Base-by-base conservation (phyloP, 2,113 vertebrate genomes). In the Cettia cetti region DNA sequence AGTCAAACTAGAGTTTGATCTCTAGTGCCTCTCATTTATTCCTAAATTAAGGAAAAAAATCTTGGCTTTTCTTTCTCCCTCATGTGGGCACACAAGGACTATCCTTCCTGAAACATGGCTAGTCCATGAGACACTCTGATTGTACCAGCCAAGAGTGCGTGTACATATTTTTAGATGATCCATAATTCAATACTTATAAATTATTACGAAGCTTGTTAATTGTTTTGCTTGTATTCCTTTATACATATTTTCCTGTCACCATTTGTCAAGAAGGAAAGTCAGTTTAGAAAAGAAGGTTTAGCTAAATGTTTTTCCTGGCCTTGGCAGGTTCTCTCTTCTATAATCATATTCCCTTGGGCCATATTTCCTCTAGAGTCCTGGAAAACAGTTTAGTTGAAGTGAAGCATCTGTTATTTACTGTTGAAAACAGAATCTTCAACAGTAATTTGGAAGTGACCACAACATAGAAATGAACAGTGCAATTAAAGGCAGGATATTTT, bases 381-480 rank as follows among this genome's bases (percentile, higher is more conserved):
- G 82, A 93, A 97, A 98, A 96, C 88, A 94, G 93, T 96, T 97
- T 92, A 82, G 83, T 63, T 65, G 74, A 96, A 95, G 88, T 75
- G 84, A 97, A 97, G 59, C 76, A 96, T 91, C 92, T 96, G 88
- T 94, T 95, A 96, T 96, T 97, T 96, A 89, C 94, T 92, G 70
- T 63, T 95, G 94, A 85, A 97, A 96, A 93, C 13, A 24, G 80
- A 97, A 95, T 86, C 44, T 90, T 89, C 27, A 69, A 60, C 77
- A 84, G 69, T 93, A 97, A 92, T 96, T 97, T 96, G 90, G 21
- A 6, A 94, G 69, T 61, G 76, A 91, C 95, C 89, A 18, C 85
- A 86, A 81, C 49, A 61, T 3, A 90, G 50, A 87, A 52, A 40
- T 2, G 8, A 68, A 59, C 60, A 85, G 59, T 86, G 80, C 79